phyloP scores from a whole-genome alignment of 2,888 invertebrate species.

The Drosophila paramelanica region DNA sequence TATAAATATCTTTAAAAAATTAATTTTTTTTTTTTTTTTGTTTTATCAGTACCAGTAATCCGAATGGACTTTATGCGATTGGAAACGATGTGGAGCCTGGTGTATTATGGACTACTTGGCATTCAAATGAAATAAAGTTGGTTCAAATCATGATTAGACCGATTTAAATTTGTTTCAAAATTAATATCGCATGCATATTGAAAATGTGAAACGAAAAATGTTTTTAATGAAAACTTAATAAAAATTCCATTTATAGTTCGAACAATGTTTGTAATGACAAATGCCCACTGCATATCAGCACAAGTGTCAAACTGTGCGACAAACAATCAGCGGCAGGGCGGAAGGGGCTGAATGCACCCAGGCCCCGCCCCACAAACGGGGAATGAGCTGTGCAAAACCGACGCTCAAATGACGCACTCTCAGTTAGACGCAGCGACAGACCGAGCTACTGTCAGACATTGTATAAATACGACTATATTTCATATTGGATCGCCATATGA shows the following conservation, averaged over 20 bases:
- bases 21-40: neutral
- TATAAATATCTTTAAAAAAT: neutral
- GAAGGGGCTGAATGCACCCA: no score
- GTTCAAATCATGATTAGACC: slow-evolving; percentile 87
- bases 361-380: no score
- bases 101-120: slow-evolving; percentile 87
- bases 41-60: slow-evolving; percentile 85
- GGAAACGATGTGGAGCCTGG: slow-evolving; percentile 62
- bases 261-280: neutral
- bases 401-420: slow-evolving; percentile 33
- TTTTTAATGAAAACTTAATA: neutral
- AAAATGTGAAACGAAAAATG: neutral
- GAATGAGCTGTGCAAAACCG: no score
- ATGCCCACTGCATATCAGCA: slow-evolving; percentile 1
- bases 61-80: slow-evolving; percentile 87
- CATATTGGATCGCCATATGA: slow-evolving; percentile 29
- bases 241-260: neutral
- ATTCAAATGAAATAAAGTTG: slow-evolving; percentile 87
- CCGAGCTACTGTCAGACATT: slow-evolving; percentile 20
- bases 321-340: slow-evolving; percentile 4
- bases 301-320: slow-evolving; percentile 31
- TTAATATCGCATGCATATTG: neutral
- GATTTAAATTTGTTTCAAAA: neutral
- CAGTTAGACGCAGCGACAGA: slow-evolving; percentile 35
- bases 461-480: slow-evolving; percentile 25